Base-by-base conservation (phyloP, 2,888 invertebrate species). In the Hirtodrosophila histrioides region DNA sequence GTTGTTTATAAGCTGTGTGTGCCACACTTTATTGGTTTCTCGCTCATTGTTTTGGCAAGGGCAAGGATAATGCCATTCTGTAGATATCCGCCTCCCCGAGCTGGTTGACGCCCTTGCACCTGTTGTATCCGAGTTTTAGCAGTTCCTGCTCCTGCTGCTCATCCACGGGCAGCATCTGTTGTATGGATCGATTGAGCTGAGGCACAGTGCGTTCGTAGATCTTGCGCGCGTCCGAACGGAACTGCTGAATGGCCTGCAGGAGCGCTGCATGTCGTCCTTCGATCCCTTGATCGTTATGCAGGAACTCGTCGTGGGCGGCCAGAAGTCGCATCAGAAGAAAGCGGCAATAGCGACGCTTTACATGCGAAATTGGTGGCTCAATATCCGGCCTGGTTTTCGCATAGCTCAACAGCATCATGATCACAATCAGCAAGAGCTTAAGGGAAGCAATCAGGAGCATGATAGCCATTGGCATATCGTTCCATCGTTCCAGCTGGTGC, bases 291-390 rank as follows among this genome's bases (percentile, higher is more conserved):
- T 7, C 9, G 10, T 37, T 44, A 0, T 41, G 29, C 4, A 69
- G 5, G 24, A 81, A 61, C 3, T 82, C 24, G 71, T 90, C 85
- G 7, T 89, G 79, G 8, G 88, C 88, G 1, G 82, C 76, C 12
- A 92, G 45, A 3, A 91, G 67, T 8, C 89, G 90, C 69, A 90
- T 86, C n/a, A 91, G 63, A 1, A 91, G 61, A 40, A 85, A 90
- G 23, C 90, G 89, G 0, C 85, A 76, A 69, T 88, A 91, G 24
- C 90, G 90, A 44, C 86, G 89, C 63, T 84, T 89, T 3, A 88
- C 78, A 54, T 84, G 73, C 24, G 60, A 6, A 10, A 69, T 48
- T 3, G 81, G 36, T 3, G 57, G 49, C 0, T 61, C 62, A 8
- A 41, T n/a, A 11, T 24, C 31, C 0, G 35, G 35, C 1, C 12